Evolutionary conservation across 2,888 invertebrate genomes (phyloP).

Genomic region (Drosophila monieri): DNA sequence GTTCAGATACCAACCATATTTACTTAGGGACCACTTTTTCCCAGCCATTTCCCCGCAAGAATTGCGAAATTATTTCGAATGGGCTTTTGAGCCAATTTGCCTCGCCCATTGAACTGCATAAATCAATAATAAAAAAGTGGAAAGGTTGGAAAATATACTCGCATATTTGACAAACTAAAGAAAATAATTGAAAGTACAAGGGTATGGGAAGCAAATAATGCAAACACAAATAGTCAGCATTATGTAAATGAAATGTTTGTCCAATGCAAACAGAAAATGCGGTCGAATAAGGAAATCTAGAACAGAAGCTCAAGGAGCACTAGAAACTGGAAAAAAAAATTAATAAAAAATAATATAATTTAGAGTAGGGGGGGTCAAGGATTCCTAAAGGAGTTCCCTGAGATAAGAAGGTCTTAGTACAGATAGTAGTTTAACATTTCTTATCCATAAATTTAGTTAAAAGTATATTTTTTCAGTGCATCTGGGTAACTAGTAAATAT

Average conservation of each 20-base stretch:
- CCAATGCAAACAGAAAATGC: slow-evolving; percentile 49
- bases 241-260: slow-evolving; percentile 78
- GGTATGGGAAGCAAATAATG: slow-evolving; percentile 56
- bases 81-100: slow-evolving; percentile 24
- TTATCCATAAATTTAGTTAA: too few relatives aligned
- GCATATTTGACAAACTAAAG: slow-evolving; percentile 55
- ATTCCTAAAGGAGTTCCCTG: too few relatives aligned
- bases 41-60: slow-evolving; percentile 2
- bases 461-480: too few relatives aligned
- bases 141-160: slow-evolving; percentile 8
- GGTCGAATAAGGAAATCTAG: slow-evolving; percentile 39
- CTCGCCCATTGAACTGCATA: slow-evolving; percentile 32
- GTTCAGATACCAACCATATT: slow-evolving; percentile 4
- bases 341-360: neutral
- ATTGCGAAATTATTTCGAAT: slow-evolving; percentile 21
- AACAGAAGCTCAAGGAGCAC: slow-evolving; percentile 25
- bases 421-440: too few relatives aligned
- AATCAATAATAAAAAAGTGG: slow-evolving; percentile 40
- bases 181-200: slow-evolving; percentile 6
- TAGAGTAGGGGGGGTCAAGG: too few relatives aligned
- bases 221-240: slow-evolving; percentile 65
- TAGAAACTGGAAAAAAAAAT: neutral
- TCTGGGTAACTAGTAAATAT: neutral
- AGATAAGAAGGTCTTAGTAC: too few relatives aligned
- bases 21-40: neutral